A percentile compares a stretch with the other conserved stretches of the same genome.
phyloP scores from a whole-genome alignment of 2,797 vertebrate genomes.

The Lerista edwardsae region DNA sequence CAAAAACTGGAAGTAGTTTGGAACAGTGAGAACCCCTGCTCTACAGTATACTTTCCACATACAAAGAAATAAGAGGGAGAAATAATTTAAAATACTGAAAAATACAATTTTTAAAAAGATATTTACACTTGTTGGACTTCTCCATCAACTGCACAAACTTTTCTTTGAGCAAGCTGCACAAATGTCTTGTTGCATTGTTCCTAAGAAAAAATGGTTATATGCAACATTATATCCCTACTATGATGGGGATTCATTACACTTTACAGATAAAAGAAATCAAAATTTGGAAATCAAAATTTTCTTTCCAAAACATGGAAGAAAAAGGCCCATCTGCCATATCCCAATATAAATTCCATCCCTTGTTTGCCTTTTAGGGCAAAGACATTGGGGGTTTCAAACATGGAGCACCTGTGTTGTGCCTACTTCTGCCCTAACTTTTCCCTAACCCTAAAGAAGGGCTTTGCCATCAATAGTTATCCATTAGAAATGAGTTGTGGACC shows the following conservation, averaged over 20 bases:
- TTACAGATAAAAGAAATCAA: background rate
- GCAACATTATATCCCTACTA: background rate
- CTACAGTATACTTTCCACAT: background rate
- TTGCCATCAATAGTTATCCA: background rate
- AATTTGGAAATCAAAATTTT: too few relatives aligned
- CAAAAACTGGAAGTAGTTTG: too few relatives aligned
- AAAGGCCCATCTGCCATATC: too few relatives aligned
- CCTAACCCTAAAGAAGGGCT: too few relatives aligned
- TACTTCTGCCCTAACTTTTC: too few relatives aligned
- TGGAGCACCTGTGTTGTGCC: too few relatives aligned
- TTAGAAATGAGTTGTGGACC: background rate
- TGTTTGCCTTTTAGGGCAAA: too few relatives aligned
- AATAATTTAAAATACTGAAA: conserved; percentile 1
- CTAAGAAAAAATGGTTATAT: conserved; percentile 70
- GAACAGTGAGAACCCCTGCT: background rate
- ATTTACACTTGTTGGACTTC: conserved; percentile 90
- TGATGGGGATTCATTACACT: background rate
- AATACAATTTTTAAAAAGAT: conserved; percentile 40
- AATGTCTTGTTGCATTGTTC: conserved; percentile 85
- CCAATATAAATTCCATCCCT: too few relatives aligned
- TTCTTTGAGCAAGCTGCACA: conserved; percentile 91
- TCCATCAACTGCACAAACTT: conserved; percentile 86
- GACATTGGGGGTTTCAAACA: too few relatives aligned
- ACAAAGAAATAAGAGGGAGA: background rate
- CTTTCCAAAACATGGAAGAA: too few relatives aligned